Conservation (phyloP, 2,113 vertebrate genomes). For the Clarias macrocephalus region DNA sequence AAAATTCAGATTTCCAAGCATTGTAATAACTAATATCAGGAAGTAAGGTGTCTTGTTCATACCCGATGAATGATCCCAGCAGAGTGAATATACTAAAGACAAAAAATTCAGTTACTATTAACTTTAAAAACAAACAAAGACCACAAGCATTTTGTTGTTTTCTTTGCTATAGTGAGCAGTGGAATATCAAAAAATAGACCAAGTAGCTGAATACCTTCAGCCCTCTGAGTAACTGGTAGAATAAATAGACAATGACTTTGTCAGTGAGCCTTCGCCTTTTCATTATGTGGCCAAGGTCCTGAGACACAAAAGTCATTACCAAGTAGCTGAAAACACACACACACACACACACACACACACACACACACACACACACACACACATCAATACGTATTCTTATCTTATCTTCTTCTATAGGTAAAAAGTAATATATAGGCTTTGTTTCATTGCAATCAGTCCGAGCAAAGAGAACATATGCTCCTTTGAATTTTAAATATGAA, state of each 20-base stretch:
- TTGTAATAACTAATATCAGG: background rate
- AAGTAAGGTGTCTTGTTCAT: slow-evolving; percentile 19
- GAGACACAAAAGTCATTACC: slow-evolving; percentile 79
- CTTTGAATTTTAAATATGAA: too few species aligned
- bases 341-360: slow-evolving; percentile 3
- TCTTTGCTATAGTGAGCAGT: background rate
- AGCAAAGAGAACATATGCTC: too few species aligned
- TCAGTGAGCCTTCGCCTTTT: slow-evolving; percentile 69
- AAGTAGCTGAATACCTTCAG: slow-evolving; percentile 68
- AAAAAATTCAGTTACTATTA: background rate
- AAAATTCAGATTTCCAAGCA: background rate
- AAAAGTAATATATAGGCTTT: too few species aligned
- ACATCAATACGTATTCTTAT: background rate
- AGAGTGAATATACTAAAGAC: slow-evolving; percentile 77
- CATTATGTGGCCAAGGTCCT: slow-evolving; percentile 78
- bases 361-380: background rate
- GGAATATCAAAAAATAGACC: background rate
- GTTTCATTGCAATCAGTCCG: too few species aligned
- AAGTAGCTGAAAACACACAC: slow-evolving; percentile 68
- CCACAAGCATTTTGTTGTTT: background rate
- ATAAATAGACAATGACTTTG: slow-evolving; percentile 71
- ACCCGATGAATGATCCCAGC: slow-evolving; percentile 81
- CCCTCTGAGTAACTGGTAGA: slow-evolving; percentile 79
- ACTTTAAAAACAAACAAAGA: background rate
- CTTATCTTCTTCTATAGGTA: too few species aligned